Evolutionary conservation across 2,797 vertebrate species (phyloP), one percentile per base, ranked within the genome.

Genomic region (Clarias platycephalus): DNA sequence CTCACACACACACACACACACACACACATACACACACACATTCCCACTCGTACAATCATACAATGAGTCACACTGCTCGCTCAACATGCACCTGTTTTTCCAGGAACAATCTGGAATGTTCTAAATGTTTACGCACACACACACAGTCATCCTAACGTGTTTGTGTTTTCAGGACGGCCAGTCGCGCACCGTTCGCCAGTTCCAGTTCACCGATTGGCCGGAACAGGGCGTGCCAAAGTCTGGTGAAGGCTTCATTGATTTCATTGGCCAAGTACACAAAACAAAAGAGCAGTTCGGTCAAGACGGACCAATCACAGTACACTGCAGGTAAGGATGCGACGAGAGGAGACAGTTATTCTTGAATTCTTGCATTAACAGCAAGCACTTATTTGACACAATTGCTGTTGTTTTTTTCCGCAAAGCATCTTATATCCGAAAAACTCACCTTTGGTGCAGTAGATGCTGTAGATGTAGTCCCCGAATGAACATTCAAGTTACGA

Each of bases 241-340:
- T 87, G 98, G 98, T 89, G 98, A 99, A 94, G 98, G 98, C 88
- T 99, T 99, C 91, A 99, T 99, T 88, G 98, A 99, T 92, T 99
- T 99, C 91, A 99, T 99, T 84, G 98, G 98, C 89, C 98, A 99
- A 93, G 98, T 99, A 80, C 98, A 99, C 93, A 99, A 99, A 96
- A 99, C 98, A 88, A 99, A 99, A 93, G 97, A 99, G 84, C 98
- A 99, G 91, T 99, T 99, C 93, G 98, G 98, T 88, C 98, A 99
- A 91, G 98, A 99, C 84, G 98, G 98, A 82, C 98, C 98, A 79
- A 99, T 99, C 86, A 95, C 97, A 40, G 98, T 99, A 84, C 98
- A 99, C 87, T 99, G 98, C 96, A 99, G 98, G 98, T 99, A 89
- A 94, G 94, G 85, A 34, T 4, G 26, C 68, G n/a, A 15, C 60